These are phyloP conservation scores for Chelon labrosus DNA, from an alignment of 2,797 vertebrate species.

Conservation along the genomic window DNA sequence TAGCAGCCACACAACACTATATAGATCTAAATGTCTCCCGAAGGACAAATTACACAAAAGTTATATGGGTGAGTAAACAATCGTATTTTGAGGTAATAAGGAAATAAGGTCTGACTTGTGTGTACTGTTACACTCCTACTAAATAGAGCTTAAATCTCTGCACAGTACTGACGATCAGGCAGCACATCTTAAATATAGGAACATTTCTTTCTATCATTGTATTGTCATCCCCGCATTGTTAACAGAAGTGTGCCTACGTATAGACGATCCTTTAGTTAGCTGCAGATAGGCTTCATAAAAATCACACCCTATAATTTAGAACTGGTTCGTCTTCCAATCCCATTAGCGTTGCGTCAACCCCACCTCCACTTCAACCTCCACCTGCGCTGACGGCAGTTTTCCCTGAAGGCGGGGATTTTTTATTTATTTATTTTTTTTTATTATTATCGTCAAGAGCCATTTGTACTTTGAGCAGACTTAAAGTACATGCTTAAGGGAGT, in stretches of 20 bases:
- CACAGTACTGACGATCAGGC: background rate
- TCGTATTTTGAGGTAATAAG: too few species aligned
- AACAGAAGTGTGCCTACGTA: background rate
- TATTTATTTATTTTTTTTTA: fast-evolving
- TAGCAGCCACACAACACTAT: too few species aligned
- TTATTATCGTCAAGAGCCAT: constrained; percentile 2
- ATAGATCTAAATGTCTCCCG: too few species aligned
- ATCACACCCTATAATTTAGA: background rate
- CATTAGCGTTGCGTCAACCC: constrained; percentile 34
- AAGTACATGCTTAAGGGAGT: constrained; percentile 7
- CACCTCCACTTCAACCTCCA: constrained; percentile 23
- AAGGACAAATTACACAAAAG: too few species aligned
- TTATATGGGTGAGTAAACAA: too few species aligned
- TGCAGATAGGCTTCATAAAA: background rate
- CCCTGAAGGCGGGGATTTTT: background rate
- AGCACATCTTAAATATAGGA: constrained; percentile 3
- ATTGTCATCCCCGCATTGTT: background rate
- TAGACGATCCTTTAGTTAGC: background rate
- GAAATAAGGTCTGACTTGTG: too few species aligned
- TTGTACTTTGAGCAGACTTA: constrained; percentile 4
- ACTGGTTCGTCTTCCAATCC: constrained; percentile 9
- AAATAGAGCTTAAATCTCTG: too few species aligned
- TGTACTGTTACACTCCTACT: too few species aligned
- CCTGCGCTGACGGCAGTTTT: constrained; percentile 27
- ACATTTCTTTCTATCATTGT: background rate